These are phyloP conservation scores for Sebastes itinus DNA, from an alignment of 2,797 vertebrate species.

Conservation along the genomic window DNA sequence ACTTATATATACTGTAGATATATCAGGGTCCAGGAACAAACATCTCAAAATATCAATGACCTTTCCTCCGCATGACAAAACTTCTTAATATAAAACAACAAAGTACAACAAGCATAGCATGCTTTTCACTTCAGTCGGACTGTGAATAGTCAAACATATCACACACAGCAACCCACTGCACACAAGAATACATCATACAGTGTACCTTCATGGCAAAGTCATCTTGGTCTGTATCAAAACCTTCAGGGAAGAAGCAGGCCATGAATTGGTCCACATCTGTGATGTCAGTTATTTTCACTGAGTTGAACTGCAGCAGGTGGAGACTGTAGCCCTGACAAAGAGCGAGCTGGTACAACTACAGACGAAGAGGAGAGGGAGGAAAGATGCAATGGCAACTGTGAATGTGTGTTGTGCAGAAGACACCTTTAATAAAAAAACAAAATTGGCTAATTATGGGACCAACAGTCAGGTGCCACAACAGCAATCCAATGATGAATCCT, in stretches of 20 bases:
- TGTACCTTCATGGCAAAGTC: slow-evolving; percentile 81
- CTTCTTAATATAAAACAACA: not conserved
- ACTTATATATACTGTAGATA: not conserved
- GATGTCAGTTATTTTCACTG: slow-evolving; percentile 77
- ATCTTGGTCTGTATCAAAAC: slow-evolving; percentile 82
- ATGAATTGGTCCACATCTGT: slow-evolving; percentile 83
- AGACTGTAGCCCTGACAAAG: slow-evolving; percentile 89
- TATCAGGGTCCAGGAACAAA: not conserved
- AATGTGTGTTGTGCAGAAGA: not conserved
- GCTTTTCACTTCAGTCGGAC: not conserved
- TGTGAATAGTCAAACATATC: not conserved
- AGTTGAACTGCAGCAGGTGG: slow-evolving; percentile 83
- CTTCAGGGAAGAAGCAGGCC: slow-evolving; percentile 87
- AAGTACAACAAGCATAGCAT: not conserved
- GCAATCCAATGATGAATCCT: not conserved
- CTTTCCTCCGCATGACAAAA: not conserved
- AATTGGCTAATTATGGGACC: not conserved
- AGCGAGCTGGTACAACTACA: slow-evolving; percentile 89
- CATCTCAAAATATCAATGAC: not conserved
- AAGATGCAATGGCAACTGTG: not conserved
- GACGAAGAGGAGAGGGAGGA: not conserved
- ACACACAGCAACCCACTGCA: slow-evolving; percentile 1
- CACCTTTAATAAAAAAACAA: not conserved
- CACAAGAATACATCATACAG: slow-evolving; percentile 17
- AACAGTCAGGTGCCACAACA: not conserved